phyloP scores from a whole-genome alignment of 2,797 vertebrate species.

The Pterois miles region DNA sequence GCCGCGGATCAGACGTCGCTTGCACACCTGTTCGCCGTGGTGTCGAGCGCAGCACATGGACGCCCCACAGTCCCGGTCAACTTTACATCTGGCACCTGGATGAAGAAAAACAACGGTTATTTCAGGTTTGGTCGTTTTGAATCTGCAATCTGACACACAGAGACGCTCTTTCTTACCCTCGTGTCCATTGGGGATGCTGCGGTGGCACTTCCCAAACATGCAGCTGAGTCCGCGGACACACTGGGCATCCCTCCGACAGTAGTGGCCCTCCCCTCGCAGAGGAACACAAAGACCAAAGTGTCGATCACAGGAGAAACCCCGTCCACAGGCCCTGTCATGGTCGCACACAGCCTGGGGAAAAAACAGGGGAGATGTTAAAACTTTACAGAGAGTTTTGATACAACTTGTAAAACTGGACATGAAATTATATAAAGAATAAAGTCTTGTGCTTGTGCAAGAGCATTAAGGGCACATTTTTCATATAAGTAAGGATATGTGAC shows the following conservation, averaged over 20 bases:
- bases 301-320: slow-evolving; percentile 86
- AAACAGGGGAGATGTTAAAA: not conserved
- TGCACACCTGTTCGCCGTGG: slow-evolving; percentile 89
- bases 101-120: not conserved
- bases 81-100: slow-evolving; percentile 86
- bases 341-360: slow-evolving; percentile 74
- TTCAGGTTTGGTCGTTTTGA: not conserved
- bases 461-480: not conserved
- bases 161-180: slow-evolving; percentile 85
- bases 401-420: not conserved
- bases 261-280: slow-evolving; percentile 80
- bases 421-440: not conserved
- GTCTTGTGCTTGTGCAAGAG: not conserved
- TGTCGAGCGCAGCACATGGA: slow-evolving; percentile 88
- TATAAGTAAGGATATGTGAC: not conserved
- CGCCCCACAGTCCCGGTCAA: slow-evolving; percentile 83
- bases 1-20: slow-evolving; percentile 74
- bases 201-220: slow-evolving; percentile 90
- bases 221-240: slow-evolving; percentile 87
- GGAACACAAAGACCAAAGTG: slow-evolving; percentile 89
- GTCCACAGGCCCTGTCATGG: slow-evolving; percentile 79
- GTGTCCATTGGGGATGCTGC: slow-evolving; percentile 81
- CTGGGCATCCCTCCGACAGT: slow-evolving; percentile 86
- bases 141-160: not conserved
- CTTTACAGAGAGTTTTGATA: not conserved